A percentile compares a stretch with the other conserved stretches of the same genome.
phyloP scores from a whole-genome alignment of 2,113 vertebrate genomes.

The Talpa occidentalis region DNA sequence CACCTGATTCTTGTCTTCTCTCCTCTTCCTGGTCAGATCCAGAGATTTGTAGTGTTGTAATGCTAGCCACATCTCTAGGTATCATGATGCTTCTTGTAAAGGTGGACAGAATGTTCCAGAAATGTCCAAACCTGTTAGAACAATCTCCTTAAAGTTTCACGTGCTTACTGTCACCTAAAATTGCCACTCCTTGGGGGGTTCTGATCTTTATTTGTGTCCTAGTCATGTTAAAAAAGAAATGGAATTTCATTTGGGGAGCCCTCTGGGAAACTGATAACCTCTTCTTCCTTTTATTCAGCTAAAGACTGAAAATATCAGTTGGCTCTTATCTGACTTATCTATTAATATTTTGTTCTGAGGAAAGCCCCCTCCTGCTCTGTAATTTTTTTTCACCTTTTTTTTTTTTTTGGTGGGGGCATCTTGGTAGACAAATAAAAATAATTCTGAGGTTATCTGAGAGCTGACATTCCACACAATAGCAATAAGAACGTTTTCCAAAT shows the following conservation, averaged over 20 bases:
- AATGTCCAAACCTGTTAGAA: background rate
- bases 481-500: conserved; percentile 87
- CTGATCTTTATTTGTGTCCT: background rate
- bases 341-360: conserved; percentile 74
- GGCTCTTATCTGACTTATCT: conserved; percentile 49
- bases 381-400: conserved; percentile 54
- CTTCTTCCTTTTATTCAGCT: conserved; percentile 65
- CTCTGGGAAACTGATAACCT: conserved; percentile 38
- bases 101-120: background rate
- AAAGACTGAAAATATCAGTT: conserved; percentile 51
- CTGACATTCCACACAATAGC: conserved; percentile 86
- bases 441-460: conserved; percentile 84
- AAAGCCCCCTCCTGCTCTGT: conserved; percentile 69
- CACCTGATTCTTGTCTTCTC: background rate
- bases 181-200: background rate
- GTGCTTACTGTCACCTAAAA: background rate
- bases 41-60: background rate
- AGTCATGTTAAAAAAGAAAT: conserved; percentile 17
- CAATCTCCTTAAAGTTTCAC: background rate
- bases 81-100: background rate
- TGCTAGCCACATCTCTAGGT: background rate
- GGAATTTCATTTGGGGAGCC: conserved; percentile 39
- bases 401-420: conserved; percentile 76
- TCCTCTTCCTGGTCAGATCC: background rate
- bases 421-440: conserved; percentile 83